phyloP scores from a whole-genome alignment of 30 jellyfish, hydroid and myxozoan genomes.

The Aurelia aurita complex sp. Pacific region DNA sequence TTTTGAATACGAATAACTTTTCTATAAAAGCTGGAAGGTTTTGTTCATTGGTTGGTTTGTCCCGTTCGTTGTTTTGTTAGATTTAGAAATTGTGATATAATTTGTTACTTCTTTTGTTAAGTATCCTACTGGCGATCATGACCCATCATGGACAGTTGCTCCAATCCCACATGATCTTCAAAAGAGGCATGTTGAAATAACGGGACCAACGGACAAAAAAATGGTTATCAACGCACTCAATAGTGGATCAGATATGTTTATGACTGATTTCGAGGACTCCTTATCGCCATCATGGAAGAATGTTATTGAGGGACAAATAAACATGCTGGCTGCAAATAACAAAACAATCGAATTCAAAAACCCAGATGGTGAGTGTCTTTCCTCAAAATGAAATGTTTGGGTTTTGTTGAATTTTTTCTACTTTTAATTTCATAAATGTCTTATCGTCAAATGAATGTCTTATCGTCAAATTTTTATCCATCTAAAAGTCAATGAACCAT shows the following conservation, averaged over 20 bases:
- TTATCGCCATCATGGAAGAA: slow-evolving; percentile 89
- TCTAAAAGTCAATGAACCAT: no score
- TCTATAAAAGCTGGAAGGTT: no score
- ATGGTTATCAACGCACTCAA: slow-evolving; percentile 94
- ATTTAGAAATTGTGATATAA: no score
- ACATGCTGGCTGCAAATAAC: slow-evolving; percentile 80
- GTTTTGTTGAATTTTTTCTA: no score
- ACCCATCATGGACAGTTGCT: slow-evolving; percentile 81
- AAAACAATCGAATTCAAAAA: slow-evolving; percentile 66
- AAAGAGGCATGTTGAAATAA: slow-evolving; percentile 84
- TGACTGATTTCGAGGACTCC: slow-evolving; percentile 98
- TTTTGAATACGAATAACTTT: no score
- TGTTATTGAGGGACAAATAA: slow-evolving; percentile 84
- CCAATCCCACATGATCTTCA: slow-evolving; percentile 88
- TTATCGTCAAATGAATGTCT: no score
- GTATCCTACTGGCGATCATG: slow-evolving; percentile 84
- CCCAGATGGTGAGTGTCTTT: slow-evolving; percentile 85
- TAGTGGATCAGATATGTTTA: slow-evolving; percentile 95
- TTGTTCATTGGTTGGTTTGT: no score
- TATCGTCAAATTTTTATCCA: no score
- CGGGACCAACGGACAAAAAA: slow-evolving; percentile 94
- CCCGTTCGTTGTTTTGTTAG: no score
- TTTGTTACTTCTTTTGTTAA: slow-evolving; percentile 3
- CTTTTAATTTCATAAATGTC: no score
- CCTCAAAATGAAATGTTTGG: no score